Base-by-base conservation (phyloP, 2,888 invertebrate genomes). In the Amorpha juglandis region DNA sequence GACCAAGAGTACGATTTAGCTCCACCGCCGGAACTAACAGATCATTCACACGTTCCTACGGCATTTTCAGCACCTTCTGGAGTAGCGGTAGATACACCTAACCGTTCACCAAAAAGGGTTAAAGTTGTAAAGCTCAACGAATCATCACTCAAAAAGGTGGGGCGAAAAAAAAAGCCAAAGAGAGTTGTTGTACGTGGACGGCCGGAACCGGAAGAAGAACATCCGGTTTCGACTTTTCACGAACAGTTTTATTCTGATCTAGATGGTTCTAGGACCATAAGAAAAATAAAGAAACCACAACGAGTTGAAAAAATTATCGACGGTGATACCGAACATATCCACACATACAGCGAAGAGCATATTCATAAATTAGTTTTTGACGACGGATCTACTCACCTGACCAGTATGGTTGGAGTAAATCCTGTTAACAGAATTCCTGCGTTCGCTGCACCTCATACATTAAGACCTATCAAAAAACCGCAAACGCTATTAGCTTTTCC, bases 281-380 rank as follows among this genome's bases (percentile, higher is more conserved):
- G 84, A 74, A 93, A 90, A 77, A 82, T 91, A 12, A 91, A 79
- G 70, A 93, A 90, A 80, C 93, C 93, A 63, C 92, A 89, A 77
- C 85, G 93, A 73, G 87, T 94, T 58, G 93, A 94, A 81, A 94
- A 94, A 84, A 93, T 92, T 71, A 85, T 94, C 70, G 93, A 94
- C 68, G 93, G 93, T 68, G 89, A 94, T 76, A 92, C 91, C 70
- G 94, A 94, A 80, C 94, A 94, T 69, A 92, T 94, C 70, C 94
- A 94, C 73, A 93, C 93, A 0, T 94, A 92, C 69, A 93, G 90
- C 70, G 94, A 93, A 74, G 94, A 94, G 73, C 93, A 94, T 63
- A 88, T 94, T 66, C 93, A 93, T 70, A 93, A 93, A 74, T 76
- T 93, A 66, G 79, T 92, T 2, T 92, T 82, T 69, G 86, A 90